Evolutionary conservation across 2,888 invertebrate genomes (phyloP).

Genomic region (Osmoderma eremita): DNA sequence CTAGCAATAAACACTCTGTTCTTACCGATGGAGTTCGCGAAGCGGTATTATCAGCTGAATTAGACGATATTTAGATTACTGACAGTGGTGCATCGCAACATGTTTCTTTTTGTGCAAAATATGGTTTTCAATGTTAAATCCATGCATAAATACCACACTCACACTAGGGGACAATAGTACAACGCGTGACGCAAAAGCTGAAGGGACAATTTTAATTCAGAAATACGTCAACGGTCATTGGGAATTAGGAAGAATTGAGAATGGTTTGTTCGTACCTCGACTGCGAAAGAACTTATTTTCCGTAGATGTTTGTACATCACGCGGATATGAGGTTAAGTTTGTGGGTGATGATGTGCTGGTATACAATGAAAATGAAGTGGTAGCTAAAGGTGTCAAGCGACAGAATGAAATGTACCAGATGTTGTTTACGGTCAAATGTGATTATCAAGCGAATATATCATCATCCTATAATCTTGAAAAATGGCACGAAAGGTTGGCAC

Average conservation of each 20-base stretch:
- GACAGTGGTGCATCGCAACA: constrained; percentile 50
- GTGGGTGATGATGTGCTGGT: not conserved
- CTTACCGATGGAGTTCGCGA: constrained; percentile 10
- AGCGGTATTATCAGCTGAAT: constrained; percentile 35
- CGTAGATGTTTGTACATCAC: constrained; percentile 46
- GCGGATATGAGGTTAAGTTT: constrained; percentile 34
- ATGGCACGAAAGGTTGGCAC: constrained; percentile 49
- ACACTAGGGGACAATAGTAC: constrained; percentile 41
- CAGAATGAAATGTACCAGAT: not conserved
- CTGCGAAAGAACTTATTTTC: constrained; percentile 52
- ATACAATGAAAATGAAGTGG: not conserved
- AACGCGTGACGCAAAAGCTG: constrained; percentile 43
- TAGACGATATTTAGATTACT: constrained; percentile 46
- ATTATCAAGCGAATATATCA: constrained; percentile 1
- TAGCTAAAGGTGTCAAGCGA: not conserved
- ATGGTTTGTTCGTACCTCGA: constrained; percentile 48
- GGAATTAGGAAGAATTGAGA: constrained; percentile 43
- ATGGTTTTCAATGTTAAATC: constrained; percentile 44
- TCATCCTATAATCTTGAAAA: constrained; percentile 30
- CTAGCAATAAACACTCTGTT: too few relatives aligned
- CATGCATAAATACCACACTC: not conserved
- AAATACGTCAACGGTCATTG: constrained; percentile 45
- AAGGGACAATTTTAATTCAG: constrained; percentile 44
- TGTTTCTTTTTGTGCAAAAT: constrained; percentile 43
- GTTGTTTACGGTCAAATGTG: not conserved